A percentile compares a stretch with the other conserved stretches of the same genome.
phyloP scores from a whole-genome alignment of 2,113 vertebrate species.

The Regulus satrapa region DNA sequence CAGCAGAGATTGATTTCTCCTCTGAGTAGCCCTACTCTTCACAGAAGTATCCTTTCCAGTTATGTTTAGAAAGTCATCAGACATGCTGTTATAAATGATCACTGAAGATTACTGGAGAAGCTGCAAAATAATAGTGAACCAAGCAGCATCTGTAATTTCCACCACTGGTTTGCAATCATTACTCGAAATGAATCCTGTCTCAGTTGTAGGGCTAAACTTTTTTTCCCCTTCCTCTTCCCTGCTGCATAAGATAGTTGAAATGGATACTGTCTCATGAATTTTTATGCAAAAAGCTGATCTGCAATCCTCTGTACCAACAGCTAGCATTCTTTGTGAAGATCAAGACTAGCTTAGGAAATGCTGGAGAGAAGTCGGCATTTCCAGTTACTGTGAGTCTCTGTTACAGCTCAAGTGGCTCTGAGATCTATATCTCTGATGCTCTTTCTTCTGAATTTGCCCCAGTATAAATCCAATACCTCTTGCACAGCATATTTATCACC shows the following conservation, averaged over 20 bases:
- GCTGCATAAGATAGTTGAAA: conserved; percentile 62
- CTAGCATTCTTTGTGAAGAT: conserved; percentile 30
- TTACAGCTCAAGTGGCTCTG: not conserved
- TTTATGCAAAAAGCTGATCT: conserved; percentile 72
- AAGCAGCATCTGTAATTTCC: conserved; percentile 78
- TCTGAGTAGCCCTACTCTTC: conserved; percentile 69
- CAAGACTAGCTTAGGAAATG: not conserved
- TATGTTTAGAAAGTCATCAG: conserved; percentile 79
- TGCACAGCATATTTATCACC: not conserved
- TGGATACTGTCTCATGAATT: conserved; percentile 69
- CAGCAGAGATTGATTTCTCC: conserved; percentile 74
- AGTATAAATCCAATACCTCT: not conserved
- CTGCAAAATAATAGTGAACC: conserved; percentile 77
- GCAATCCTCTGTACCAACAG: conserved; percentile 31
- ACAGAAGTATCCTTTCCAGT: conserved; percentile 75
- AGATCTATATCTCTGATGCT: not conserved
- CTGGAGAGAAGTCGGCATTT: not conserved
- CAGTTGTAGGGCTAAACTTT: conserved; percentile 60
- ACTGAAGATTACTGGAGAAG: conserved; percentile 75
- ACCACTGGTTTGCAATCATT: conserved; percentile 74
- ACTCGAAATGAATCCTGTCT: conserved; percentile 72
- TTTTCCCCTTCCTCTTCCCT: conserved; percentile 6
- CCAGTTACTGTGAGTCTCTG: not conserved
- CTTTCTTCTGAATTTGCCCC: not conserved
- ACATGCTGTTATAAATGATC: conserved; percentile 78